phyloP scores from a whole-genome alignment of 2,888 invertebrate genomes.

The Apamea anceps region DNA sequence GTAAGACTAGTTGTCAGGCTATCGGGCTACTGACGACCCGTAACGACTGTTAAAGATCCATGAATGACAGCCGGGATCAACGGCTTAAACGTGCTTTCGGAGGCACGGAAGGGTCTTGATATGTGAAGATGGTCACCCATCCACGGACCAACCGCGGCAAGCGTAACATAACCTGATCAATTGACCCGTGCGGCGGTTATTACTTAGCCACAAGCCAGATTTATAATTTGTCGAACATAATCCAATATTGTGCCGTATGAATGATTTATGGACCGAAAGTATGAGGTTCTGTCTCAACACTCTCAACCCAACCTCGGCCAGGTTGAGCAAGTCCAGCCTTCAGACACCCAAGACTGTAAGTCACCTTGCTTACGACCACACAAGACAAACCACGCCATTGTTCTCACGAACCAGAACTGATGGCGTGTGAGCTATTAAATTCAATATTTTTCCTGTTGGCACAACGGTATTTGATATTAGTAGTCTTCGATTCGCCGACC shows the following conservation, averaged over 20 bases:
- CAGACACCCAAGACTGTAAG: conserved; percentile 27
- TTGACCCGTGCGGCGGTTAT: no score
- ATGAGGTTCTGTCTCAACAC: conserved; percentile 22
- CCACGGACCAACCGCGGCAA: no score
- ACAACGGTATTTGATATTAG: background rate
- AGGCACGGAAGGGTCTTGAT: no score
- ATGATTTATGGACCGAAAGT: conserved; percentile 16
- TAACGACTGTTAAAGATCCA: no score
- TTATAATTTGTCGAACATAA: conserved; percentile 7
- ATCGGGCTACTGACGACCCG: no score
- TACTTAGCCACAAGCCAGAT: background rate
- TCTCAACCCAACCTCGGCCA: conserved; percentile 21
- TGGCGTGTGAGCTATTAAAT: conserved; percentile 23
- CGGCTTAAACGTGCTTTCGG: no score
- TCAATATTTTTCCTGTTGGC: conserved; percentile 51
- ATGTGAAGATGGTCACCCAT: no score
- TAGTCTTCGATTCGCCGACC: background rate
- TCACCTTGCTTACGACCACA: conserved; percentile 27
- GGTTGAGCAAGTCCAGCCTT: conserved; percentile 51
- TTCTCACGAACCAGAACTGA: conserved; percentile 41
- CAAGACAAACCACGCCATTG: conserved; percentile 32
- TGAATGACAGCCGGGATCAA: no score
- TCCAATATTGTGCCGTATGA: background rate
- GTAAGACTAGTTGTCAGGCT: no score
- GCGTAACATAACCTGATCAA: no score